Conservation (phyloP, 1,140 invertebrate genomes). For the Oryzaephilus surinamensis region DNA sequence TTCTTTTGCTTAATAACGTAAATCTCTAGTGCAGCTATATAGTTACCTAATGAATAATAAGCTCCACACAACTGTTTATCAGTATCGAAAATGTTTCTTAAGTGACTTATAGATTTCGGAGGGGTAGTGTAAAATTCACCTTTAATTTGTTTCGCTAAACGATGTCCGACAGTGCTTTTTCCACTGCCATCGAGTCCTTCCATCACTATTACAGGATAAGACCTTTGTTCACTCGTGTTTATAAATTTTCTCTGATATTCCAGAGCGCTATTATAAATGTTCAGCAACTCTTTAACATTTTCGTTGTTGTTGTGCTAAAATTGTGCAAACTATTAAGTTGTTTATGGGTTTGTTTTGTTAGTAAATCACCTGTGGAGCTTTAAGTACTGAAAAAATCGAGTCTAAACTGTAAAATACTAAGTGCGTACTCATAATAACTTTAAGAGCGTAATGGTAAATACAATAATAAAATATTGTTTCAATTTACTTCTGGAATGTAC, state of each 20-base stretch:
- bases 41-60: slow-evolving; percentile 34
- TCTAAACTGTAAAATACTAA: slow-evolving; percentile 6
- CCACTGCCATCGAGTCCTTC: slow-evolving; percentile 33
- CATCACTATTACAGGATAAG: slow-evolving; percentile 23
- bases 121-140: slow-evolving; percentile 23
- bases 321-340: background rate
- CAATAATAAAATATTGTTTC: no score
- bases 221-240: slow-evolving; percentile 2
- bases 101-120: slow-evolving; percentile 17
- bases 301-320: slow-evolving; percentile 12
- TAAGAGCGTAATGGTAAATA: background rate
- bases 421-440: background rate
- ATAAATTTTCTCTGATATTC: slow-evolving; percentile 8
- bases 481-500: no score
- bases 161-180: slow-evolving; percentile 23
- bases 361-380: slow-evolving; percentile 5
- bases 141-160: slow-evolving; percentile 20
- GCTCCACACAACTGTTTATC: slow-evolving; percentile 18
- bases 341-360: background rate
- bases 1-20: slow-evolving; percentile 14
- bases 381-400: slow-evolving; percentile 8
- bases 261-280: slow-evolving; percentile 16
- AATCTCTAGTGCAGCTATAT: slow-evolving; percentile 30
- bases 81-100: slow-evolving; percentile 25
- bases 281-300: slow-evolving; percentile 14